Conservation (phyloP, 2,113 vertebrate species). For the Centropus bengalensis region DNA sequence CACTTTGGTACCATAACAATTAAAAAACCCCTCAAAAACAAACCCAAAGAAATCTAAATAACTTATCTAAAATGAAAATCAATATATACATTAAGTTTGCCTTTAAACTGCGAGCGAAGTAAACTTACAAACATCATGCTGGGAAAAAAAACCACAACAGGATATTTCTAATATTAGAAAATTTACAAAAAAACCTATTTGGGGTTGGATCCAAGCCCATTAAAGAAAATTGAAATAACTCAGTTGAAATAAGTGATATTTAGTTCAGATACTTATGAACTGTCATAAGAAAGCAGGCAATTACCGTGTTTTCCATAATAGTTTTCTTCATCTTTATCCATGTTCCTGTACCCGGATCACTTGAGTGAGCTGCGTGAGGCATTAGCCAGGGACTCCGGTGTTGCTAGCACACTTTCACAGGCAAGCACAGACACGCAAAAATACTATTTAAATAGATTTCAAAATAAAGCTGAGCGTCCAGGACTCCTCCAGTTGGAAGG, state of each 20-base stretch:
- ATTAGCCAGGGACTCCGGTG: not conserved
- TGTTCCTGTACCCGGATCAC: not conserved
- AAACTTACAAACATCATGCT: not conserved
- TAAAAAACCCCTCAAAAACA: no score
- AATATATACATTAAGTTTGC: not conserved
- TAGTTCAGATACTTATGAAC: not conserved
- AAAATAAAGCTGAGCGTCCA: constrained; percentile 52
- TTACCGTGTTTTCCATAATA: constrained; percentile 69
- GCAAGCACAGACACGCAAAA: not conserved
- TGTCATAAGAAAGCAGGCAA: not conserved
- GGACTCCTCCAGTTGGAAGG: not conserved
- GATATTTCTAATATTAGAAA: not conserved
- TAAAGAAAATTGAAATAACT: not conserved
- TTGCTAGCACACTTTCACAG: not conserved
- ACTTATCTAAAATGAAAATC: not conserved
- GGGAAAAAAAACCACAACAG: not conserved
- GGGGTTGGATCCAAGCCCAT: not conserved
- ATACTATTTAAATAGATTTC: constrained; percentile 4
- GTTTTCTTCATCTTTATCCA: constrained; percentile 42
- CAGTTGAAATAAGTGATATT: not conserved
- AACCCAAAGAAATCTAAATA: not conserved
- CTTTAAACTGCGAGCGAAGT: not conserved
- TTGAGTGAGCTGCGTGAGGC: not conserved
- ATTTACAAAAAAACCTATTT: not conserved
- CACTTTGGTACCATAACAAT: not conserved